These are phyloP conservation scores for Acrocephalus scirpaceus DNA, from an alignment of 2,797 vertebrate genomes.

Conservation along the genomic window DNA sequence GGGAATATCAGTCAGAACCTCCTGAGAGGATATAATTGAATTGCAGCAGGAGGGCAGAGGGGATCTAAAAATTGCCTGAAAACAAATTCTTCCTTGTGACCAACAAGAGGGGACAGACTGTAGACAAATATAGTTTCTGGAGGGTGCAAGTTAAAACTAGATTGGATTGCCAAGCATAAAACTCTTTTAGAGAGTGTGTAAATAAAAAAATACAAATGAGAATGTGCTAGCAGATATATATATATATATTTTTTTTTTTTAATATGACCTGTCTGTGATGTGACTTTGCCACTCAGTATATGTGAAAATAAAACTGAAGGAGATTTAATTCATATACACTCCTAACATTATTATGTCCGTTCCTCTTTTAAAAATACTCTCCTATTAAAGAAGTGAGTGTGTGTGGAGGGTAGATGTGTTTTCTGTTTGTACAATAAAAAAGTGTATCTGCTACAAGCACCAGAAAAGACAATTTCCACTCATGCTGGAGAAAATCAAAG, in stretches of 20 bases:
- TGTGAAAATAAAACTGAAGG: neutral
- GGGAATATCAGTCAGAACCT: neutral
- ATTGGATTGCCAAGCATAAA: neutral
- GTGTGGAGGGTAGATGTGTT: neutral
- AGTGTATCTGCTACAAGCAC: neutral
- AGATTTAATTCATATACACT: neutral
- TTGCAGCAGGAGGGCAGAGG: neutral
- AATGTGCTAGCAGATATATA: neutral
- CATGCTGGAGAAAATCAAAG: neutral
- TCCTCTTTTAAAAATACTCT: neutral
- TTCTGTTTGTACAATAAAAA: neutral
- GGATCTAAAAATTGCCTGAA: slow-evolving; percentile 38
- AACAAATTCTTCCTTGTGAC: slow-evolving; percentile 18
- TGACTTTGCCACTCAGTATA: neutral
- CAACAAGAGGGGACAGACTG: neutral
- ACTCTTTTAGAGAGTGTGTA: neutral
- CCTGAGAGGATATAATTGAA: neutral
- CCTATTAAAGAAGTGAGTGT: neutral
- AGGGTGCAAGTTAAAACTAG: neutral
- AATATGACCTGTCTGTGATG: neutral
- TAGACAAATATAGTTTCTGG: slow-evolving; percentile 4
- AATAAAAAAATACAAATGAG: neutral
- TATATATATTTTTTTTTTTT: neutral
- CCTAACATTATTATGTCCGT: neutral
- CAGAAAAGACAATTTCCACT: neutral